Percentiles rank a stretch among this genome's conserved stretches.
These are phyloP conservation scores for Gerris lacustris DNA, from an alignment of 2,888 invertebrate genomes.

Conservation along the genomic window DNA sequence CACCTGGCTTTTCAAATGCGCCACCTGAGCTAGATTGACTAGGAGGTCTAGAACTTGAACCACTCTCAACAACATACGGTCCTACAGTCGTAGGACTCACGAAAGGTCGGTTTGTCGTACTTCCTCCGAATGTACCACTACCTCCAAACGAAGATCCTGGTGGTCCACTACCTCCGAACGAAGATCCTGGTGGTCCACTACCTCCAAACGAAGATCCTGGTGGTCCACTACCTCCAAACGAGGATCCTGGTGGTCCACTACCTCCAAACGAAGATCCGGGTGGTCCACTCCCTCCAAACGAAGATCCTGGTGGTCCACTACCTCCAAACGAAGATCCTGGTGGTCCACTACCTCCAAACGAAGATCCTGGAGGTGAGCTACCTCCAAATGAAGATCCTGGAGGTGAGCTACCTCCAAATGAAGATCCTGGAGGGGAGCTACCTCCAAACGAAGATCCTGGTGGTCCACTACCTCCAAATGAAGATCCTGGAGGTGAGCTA, in stretches of 20 bases:
- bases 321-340: not conserved
- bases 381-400: slow-evolving; percentile 12
- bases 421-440: not conserved
- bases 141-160: slow-evolving; percentile 23
- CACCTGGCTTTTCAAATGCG: not conserved
- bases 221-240: slow-evolving; percentile 23
- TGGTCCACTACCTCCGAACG: slow-evolving; percentile 24
- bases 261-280: not conserved
- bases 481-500: slow-evolving; percentile 15
- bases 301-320: not conserved
- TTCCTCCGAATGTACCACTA: slow-evolving; percentile 33
- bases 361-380: not conserved
- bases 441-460: slow-evolving; percentile 2
- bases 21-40: not conserved
- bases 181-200: slow-evolving; percentile 23
- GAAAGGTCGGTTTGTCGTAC: not conserved
- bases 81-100: not conserved
- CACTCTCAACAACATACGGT: not conserved
- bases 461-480: not conserved
- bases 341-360: not conserved
- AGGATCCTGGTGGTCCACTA: slow-evolving; percentile 23
- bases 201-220: slow-evolving; percentile 22
- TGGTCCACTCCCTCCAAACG: not conserved
- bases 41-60: slow-evolving; percentile 20
- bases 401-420: not conserved